phyloP scores from a whole-genome alignment of 2,113 vertebrate genomes.

The Leuciscus idus region DNA sequence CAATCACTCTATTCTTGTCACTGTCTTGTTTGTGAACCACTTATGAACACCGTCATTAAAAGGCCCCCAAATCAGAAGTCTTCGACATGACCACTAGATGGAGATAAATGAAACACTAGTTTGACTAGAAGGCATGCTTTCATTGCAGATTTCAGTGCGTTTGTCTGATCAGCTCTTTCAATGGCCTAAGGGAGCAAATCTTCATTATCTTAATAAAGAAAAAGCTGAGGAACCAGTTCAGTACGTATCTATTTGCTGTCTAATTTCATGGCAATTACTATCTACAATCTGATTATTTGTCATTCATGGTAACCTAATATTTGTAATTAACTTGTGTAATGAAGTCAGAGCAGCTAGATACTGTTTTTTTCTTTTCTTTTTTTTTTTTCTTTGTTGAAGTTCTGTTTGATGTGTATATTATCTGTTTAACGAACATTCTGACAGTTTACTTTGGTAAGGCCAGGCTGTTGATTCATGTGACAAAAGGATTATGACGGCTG shows the following conservation, averaged over 20 bases:
- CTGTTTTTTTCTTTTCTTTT: neutral
- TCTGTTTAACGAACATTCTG: neutral
- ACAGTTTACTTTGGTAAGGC: neutral
- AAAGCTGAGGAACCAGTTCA: neutral
- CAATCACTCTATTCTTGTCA: neutral
- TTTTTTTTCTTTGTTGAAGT: neutral
- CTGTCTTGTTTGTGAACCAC: neutral
- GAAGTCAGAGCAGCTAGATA: neutral
- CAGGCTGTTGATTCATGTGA: neutral
- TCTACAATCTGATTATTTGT: neutral
- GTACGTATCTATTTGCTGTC: neutral
- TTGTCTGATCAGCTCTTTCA: neutral
- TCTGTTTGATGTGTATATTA: neutral
- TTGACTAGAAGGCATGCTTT: neutral
- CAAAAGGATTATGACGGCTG: neutral
- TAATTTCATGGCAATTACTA: neutral
- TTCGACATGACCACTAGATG: slow-evolving; percentile 45
- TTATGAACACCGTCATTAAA: neutral
- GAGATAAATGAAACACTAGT: slow-evolving; percentile 27
- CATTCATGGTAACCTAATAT: neutral
- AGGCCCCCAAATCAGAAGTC: neutral
- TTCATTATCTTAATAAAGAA: neutral
- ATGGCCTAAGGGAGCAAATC: neutral
- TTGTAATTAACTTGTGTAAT: neutral
- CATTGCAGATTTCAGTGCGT: neutral